Evolutionary conservation across 2,888 invertebrate species (phyloP).

Genomic region (Cryptophagus acutangulus): DNA sequence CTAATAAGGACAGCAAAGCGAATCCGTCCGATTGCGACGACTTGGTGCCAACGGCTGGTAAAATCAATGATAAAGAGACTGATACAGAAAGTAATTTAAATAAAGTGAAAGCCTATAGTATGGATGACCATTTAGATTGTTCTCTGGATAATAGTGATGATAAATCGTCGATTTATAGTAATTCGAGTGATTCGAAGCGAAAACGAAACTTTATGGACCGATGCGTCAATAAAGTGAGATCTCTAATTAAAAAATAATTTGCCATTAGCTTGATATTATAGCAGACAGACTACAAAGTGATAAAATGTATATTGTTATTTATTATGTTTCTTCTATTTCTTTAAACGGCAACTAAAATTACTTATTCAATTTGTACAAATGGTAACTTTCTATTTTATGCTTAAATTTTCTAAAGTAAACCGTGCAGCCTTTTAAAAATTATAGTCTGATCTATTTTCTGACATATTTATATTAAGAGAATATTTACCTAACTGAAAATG

Average conservation of each 20-base stretch:
- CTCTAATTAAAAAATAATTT: constrained; percentile 54
- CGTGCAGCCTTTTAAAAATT: constrained; percentile 23
- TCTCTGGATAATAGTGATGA: constrained; percentile 28
- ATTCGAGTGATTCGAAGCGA: constrained; percentile 57
- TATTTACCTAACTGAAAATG: neutral
- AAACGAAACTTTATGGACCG: constrained; percentile 81
- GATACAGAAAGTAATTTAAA: constrained; percentile 37
- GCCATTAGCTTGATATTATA: constrained; percentile 18
- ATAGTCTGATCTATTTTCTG: constrained; percentile 27
- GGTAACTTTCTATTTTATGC: constrained; percentile 29
- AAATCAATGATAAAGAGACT: constrained; percentile 18
- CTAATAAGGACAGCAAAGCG: constrained; percentile 24
- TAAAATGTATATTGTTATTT: constrained; percentile 13
- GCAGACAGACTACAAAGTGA: constrained; percentile 14
- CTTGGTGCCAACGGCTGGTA: constrained; percentile 27
- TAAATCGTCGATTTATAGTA: constrained; percentile 22
- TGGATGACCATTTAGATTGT: constrained; percentile 32
- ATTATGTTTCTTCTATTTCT: constrained; percentile 22
- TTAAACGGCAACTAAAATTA: constrained; percentile 37
- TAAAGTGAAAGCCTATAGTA: constrained; percentile 28
- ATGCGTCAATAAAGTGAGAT: constrained; percentile 78
- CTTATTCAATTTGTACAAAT: constrained; percentile 33
- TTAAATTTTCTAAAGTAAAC: constrained; percentile 12
- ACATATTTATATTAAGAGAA: constrained; percentile 20
- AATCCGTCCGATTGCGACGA: constrained; percentile 44